Base-by-base conservation (phyloP, 37 sponge, comb jelly and placozoan genomes). In the Amphimedon queenslandica region DNA sequence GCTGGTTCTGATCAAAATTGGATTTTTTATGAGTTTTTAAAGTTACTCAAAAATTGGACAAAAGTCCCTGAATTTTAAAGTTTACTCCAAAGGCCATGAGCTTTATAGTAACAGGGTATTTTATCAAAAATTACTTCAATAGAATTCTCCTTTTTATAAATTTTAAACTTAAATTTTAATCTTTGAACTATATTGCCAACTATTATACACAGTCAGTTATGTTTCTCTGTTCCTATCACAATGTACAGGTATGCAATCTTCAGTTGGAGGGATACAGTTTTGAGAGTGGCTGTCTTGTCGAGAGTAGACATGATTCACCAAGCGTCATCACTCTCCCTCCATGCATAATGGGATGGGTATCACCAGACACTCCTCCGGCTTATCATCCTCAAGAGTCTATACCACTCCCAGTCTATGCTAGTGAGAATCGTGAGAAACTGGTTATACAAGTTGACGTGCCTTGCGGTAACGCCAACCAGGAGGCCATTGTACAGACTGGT, bases 201-300 rank as follows among this genome's bases (percentile, higher is more conserved):
- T 18, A 18, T 18, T 13, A 47, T 47, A 13, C 13, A 47, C 53
- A 47, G 8, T 13, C 53, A 47, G 8, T 13, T 47, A 47, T 47
- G n/a, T n/a, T n/a, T n/a, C n/a, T n/a, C n/a, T n/a, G n/a, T n/a
- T n/a, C n/a, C n/a, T n/a, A n/a, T n/a, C n/a, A n/a, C n/a, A n/a
- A n/a, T n/a, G n/a, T 76, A 20, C 74, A 90, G 88, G 40, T 93
- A 58, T 77, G 39, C 57, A 96, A 90, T 21, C 66, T 98, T 38
- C 83, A 80, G 69, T 38, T 98, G 8, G 93, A 98, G 78, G 99
- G 99, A 2, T 86, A 87, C 39, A 42, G 55, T 21, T 98, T 95
- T 81, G 93, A 98, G 72, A 96, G 99, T 11, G 43, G 57, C 2
- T 55, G 77, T 39, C 69, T 98, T 42, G 35, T 68, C 29, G 85